Percentiles rank a stretch among this genome's conserved stretches.
Conservation (phyloP, 1,140 invertebrate genomes). For the Helicoverpa zea region DNA sequence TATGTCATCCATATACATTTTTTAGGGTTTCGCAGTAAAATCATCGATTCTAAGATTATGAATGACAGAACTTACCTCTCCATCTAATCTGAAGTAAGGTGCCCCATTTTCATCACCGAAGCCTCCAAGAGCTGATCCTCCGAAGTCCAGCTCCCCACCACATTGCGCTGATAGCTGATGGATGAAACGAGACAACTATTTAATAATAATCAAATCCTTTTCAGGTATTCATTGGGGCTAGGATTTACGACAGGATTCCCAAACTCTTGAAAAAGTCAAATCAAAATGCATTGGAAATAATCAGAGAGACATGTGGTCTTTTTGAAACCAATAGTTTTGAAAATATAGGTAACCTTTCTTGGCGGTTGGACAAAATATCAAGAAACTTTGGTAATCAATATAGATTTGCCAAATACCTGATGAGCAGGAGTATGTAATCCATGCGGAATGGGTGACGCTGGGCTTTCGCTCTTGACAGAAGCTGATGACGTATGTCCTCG, state of each 20-base stretch:
- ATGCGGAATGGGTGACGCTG: conserved; percentile 75
- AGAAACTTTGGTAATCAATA: neutral
- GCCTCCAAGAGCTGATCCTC: conserved; percentile 79
- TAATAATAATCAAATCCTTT: conserved; percentile 30
- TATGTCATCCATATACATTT: no score
- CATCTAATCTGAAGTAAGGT: conserved; percentile 85
- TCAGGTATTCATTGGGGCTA: neutral
- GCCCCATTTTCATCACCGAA: conserved; percentile 83
- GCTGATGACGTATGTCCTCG: conserved; percentile 94
- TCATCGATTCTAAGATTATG: no score
- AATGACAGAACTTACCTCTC: conserved; percentile 74
- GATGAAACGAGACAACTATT: conserved; percentile 51
- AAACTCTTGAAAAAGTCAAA: neutral
- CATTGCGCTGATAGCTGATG: conserved; percentile 82
- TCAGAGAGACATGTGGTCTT: no score
- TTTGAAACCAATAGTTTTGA: no score
- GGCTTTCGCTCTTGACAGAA: conserved; percentile 94
- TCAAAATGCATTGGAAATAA: no score
- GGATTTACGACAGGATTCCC: neutral
- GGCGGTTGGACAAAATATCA: no score
- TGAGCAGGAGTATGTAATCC: conserved; percentile 76
- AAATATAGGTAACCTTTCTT: no score
- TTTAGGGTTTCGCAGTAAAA: neutral
- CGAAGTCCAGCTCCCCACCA: conserved; percentile 84
- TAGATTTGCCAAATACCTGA: conserved; percentile 65